These are phyloP conservation scores for Bunonema sp. DNA, from an alignment of 2,888 invertebrate species.

Conservation along the genomic window DNA sequence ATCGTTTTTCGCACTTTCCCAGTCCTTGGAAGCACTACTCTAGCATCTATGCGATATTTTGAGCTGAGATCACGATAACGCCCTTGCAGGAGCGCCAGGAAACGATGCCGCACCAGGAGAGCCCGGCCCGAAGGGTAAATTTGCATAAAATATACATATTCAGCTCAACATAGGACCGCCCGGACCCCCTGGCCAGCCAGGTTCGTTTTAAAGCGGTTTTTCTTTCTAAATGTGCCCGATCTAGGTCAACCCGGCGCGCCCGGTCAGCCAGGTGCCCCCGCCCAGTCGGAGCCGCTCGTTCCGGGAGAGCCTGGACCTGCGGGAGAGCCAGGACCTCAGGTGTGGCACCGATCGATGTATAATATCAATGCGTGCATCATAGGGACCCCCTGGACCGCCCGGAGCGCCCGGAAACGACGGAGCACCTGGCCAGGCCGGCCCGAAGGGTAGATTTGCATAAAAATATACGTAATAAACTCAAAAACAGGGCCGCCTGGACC, in stretches of 20 bases:
- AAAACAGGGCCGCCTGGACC: conserved; percentile 3
- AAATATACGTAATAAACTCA: too few relatives aligned
- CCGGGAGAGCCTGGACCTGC: conserved; percentile 21
- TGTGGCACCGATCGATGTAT: too few relatives aligned
- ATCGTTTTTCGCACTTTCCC: too few relatives aligned
- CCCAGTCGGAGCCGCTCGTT: conserved; percentile 17
- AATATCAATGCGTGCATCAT: too few relatives aligned
- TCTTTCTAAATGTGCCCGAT: too few relatives aligned
- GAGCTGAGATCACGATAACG: conserved; percentile 22
- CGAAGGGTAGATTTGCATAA: conserved; percentile 6
- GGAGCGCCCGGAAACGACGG: conserved; percentile 17
- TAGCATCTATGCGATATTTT: too few relatives aligned
- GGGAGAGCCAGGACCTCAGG: conserved; percentile 9
- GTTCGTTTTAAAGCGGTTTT: too few relatives aligned
- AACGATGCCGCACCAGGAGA: conserved; percentile 10
- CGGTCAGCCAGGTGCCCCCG: conserved; percentile 21
- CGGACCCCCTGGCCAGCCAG: conserved; percentile 4
- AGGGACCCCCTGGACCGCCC: conserved; percentile 17
- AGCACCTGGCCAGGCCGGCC: conserved; percentile 8
- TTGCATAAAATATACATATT: conserved; percentile 6
- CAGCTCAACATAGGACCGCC: conserved; percentile 4
- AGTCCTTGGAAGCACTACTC: too few relatives aligned
- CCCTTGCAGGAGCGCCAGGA: conserved; percentile 27
- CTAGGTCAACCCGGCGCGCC: too few relatives aligned
- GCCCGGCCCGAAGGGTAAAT: conserved; percentile 7